Base-by-base conservation (phyloP, 2,113 vertebrate species). In the Sminthopsis crassicaudata region DNA sequence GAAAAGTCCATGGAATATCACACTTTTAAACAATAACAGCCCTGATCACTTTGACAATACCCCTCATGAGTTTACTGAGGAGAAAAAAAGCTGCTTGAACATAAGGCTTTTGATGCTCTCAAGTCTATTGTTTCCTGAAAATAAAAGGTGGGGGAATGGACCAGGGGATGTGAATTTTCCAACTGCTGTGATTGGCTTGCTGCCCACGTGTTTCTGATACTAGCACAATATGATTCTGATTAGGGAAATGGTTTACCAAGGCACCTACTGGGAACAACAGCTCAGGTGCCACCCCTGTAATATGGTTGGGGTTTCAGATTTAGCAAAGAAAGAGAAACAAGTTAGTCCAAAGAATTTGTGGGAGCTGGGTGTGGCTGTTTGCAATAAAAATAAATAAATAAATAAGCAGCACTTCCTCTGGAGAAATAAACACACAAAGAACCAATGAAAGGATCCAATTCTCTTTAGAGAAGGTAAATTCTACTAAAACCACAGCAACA, bases 221-320 rank as follows among this genome's bases (percentile, higher is more conserved):
- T 55, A 91, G 50, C 26, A 96, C 92, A 94, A 90, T 67, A 26
- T 48, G 42, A 60, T n/a, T n/a, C n/a, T 46, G 14, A 48, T 27
- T 26, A 36, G 89, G 89, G 8, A 42, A 46, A 46, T 16, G 23
- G n/a, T 89, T 16, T 91, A 91, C 89, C 91, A 2, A 57, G 92
- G 95, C 27, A 91, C 10, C 1, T 3, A n/a, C 36, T 22, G 14
- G 36, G 67, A 27, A 67, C 50, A 27, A 27, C 89, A 92, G 53
- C 91, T 92, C 50, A 93, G 89, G 60, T 25, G 90, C 26, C 46
- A 48, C 84, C 25, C 76, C 46, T 50, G 91, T 93, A 36, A 46
- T 52, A 90, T 89, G 94, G 54, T 57, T 95, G 96, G 88, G 53
- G 90, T 96, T 96, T 48, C 51, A 50, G 89, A 57, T 60, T 95